Conservation (phyloP, 2,113 vertebrate genomes). For the Anhinga anhinga region DNA sequence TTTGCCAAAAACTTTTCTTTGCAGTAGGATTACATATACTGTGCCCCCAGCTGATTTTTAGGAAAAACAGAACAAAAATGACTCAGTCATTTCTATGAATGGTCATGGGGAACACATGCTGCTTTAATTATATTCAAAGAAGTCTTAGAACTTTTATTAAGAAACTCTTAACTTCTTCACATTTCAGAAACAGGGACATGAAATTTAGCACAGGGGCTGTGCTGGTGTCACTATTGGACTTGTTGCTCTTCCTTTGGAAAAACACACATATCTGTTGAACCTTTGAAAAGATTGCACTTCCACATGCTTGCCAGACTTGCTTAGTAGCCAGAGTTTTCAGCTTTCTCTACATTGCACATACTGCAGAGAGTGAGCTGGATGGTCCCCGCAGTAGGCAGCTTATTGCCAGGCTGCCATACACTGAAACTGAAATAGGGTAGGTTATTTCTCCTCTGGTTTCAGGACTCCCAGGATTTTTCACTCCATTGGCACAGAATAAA, state of each 20-base stretch:
- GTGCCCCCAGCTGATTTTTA: neutral
- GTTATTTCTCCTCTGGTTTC: neutral
- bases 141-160: neutral
- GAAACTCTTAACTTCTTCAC: neutral
- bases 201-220: neutral
- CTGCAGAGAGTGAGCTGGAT: neutral
- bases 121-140: neutral
- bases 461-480: neutral
- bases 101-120: neutral
- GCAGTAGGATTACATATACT: neutral
- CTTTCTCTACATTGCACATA: neutral
- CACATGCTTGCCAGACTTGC: neutral
- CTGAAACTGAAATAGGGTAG: neutral
- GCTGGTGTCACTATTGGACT: neutral
- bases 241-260: constrained; percentile 33
- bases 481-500: neutral
- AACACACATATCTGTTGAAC: neutral
- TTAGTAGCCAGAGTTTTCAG: neutral
- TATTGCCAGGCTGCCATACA: neutral
- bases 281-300: neutral
- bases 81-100: constrained; percentile 23
- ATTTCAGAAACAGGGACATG: constrained; percentile 4
- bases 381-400: neutral
- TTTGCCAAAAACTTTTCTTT: neutral
- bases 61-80: neutral